These are phyloP conservation scores for Porites cylindrica DNA, from an alignment of 92 coral and sea anemone species.

Conservation along the genomic window DNA sequence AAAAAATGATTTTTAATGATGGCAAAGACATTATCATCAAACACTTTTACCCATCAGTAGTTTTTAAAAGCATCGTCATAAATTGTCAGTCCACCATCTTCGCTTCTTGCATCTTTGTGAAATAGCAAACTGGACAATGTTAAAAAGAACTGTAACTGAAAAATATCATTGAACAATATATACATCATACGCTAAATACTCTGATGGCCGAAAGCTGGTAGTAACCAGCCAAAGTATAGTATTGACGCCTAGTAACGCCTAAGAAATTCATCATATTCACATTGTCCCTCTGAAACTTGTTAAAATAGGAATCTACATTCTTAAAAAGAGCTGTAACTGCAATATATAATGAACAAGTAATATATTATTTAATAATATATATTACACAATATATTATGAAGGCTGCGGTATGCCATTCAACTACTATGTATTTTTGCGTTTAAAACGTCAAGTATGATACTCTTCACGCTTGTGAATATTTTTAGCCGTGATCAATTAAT, in stretches of 20 bases:
- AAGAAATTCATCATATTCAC: neutral
- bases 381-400: neutral
- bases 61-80: too few relatives aligned
- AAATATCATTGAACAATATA: too few relatives aligned
- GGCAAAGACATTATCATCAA: too few relatives aligned
- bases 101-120: too few relatives aligned
- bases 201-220: neutral
- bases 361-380: neutral
- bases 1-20: too few relatives aligned
- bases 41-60: too few relatives aligned
- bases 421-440: neutral
- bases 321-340: constrained; percentile 5
- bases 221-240: constrained; percentile 3
- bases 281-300: constrained; percentile 2
- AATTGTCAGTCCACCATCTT: too few relatives aligned
- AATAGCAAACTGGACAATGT: too few relatives aligned
- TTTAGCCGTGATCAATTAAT: too few relatives aligned
- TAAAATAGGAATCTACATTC: constrained; percentile 1
- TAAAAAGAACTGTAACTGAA: too few relatives aligned
- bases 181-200: too few relatives aligned
- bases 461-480: neutral
- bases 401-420: constrained; percentile 8
- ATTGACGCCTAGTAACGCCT: constrained; percentile 3
- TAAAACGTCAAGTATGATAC: neutral
- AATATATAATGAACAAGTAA: neutral